These are phyloP conservation scores for Sapayoa aenigma DNA, from an alignment of 2,113 vertebrate genomes.

Conservation along the genomic window DNA sequence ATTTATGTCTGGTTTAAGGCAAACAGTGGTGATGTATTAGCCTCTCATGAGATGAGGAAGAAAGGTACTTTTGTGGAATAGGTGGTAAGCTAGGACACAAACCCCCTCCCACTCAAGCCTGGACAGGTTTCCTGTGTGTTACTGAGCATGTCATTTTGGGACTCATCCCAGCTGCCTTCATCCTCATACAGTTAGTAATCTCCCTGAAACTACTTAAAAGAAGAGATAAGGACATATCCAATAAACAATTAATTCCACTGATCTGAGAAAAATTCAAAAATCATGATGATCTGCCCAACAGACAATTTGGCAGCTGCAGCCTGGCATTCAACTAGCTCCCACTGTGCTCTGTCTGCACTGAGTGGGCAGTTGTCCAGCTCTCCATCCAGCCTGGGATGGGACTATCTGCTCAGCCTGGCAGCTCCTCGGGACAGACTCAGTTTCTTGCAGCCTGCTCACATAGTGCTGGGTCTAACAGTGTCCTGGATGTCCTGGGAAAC, in stretches of 20 bases:
- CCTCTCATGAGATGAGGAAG: not conserved
- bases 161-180: not conserved
- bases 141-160: fast-evolving
- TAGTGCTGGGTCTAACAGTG: fast-evolving
- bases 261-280: not conserved
- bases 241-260: not conserved
- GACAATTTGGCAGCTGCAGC: not conserved
- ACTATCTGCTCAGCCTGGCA: not conserved
- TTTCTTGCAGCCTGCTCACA: not conserved
- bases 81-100: not conserved
- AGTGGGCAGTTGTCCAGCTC: not conserved
- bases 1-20: not conserved
- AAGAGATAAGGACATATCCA: not conserved
- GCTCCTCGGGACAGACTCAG: not conserved
- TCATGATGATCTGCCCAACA: not conserved
- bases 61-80: not conserved
- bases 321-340: fast-evolving
- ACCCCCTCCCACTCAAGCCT: fast-evolving
- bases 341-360: fast-evolving
- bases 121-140: not conserved
- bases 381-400: not conserved
- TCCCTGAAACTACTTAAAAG: not conserved
- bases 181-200: not conserved
- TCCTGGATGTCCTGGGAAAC: not conserved
- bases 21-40: not conserved